These are phyloP conservation scores for Synergus umbraculus DNA, from an alignment of 2,888 invertebrate species.

Conservation along the genomic window DNA sequence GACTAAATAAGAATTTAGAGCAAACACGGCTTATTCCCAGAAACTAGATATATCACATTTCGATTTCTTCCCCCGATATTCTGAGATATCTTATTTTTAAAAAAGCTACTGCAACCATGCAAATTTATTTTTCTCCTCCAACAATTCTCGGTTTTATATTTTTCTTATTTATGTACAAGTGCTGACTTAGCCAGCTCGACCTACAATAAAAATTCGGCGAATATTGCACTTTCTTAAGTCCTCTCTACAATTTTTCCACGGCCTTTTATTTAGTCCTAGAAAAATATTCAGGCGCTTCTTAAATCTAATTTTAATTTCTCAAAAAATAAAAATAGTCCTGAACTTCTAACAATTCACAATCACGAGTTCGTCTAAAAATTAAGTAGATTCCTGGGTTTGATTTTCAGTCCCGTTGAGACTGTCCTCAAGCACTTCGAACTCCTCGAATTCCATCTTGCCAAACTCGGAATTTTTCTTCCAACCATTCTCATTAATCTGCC, in stretches of 20 bases:
- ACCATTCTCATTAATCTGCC: constrained; percentile 78
- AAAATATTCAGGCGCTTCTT: neutral
- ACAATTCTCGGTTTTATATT: neutral
- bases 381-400: constrained; percentile 47
- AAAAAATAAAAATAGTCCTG: no score
- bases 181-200: neutral
- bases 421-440: constrained; percentile 86
- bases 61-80: neutral
- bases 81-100: neutral
- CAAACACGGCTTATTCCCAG: neutral
- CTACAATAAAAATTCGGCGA: neutral
- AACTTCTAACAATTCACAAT: no score
- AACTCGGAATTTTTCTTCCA: constrained; percentile 82
- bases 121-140: neutral
- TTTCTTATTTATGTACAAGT: constrained; percentile 15
- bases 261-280: neutral
- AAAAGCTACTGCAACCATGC: neutral
- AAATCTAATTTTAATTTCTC: no score
- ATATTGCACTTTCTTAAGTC: neutral
- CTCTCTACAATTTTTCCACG: neutral
- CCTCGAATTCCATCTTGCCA: constrained; percentile 92
- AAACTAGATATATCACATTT: constrained; percentile 6
- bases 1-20: neutral
- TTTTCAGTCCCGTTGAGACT: constrained; percentile 78
- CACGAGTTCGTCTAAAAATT: neutral